A percentile compares a stretch with the other conserved stretches of the same genome.
These are phyloP conservation scores for Plemyria rubiginata DNA, from an alignment of 2,888 invertebrate genomes.

Conservation along the genomic window DNA sequence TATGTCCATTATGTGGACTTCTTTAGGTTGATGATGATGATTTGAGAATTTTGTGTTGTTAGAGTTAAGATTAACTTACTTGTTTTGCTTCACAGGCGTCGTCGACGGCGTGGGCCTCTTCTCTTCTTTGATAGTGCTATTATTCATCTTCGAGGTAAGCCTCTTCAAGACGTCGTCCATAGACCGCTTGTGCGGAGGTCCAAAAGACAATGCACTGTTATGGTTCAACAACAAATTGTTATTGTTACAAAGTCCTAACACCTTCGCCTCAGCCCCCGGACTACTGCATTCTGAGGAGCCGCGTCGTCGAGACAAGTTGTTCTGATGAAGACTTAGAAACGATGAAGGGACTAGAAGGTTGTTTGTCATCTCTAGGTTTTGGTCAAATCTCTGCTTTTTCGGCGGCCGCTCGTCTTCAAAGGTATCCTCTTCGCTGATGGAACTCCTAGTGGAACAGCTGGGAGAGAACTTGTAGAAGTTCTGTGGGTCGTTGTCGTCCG, in stretches of 20 bases:
- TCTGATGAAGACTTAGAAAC: conserved; percentile 83
- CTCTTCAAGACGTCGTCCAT: conserved; percentile 97
- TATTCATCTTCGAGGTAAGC: conserved; percentile 93
- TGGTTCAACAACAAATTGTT: conserved; percentile 87
- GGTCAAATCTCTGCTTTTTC: conserved; percentile 86
- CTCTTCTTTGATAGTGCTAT: conserved; percentile 89
- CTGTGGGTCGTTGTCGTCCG: conserved; percentile 71
- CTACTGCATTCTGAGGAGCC: conserved; percentile 90
- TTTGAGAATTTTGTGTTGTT: not conserved
- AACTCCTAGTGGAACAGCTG: conserved; percentile 75
- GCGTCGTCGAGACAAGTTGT: conserved; percentile 77
- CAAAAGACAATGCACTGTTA: conserved; percentile 81
- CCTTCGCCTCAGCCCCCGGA: conserved; percentile 88
- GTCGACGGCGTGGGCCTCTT: conserved; percentile 89
- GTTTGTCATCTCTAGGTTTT: conserved; percentile 86
- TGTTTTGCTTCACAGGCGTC: conserved; percentile 85
- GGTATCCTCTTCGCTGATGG: conserved; percentile 85
- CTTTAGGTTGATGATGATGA: too few species aligned
- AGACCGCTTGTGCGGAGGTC: conserved; percentile 88
- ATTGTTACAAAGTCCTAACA: conserved; percentile 87
- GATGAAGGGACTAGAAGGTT: conserved; percentile 83
- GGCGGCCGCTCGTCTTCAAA: conserved; percentile 86
- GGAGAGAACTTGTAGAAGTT: conserved; percentile 81
- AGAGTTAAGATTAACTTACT: conserved; percentile 63
- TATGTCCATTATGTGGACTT: too few species aligned